Evolutionary conservation across 2,888 invertebrate species (phyloP), one percentile per base, ranked within the genome.

Genomic region (Acronicta leporina): DNA sequence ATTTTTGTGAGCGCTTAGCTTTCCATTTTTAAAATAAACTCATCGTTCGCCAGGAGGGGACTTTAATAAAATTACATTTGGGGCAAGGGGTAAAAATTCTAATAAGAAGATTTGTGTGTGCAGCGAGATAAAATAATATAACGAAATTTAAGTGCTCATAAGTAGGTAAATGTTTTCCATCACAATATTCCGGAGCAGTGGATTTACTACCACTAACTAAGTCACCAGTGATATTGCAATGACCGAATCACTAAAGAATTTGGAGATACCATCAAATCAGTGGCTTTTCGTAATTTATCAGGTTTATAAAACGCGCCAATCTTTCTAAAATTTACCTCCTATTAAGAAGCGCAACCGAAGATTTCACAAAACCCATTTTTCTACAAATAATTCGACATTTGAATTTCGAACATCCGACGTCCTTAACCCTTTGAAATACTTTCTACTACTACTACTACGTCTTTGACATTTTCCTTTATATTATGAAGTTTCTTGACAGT

Each of bases 11-110:
- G 85, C 81, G 84, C 84, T 85, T 85, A 70, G 87, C 88, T 90
- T 90, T 89, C 88, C 90, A 89, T 91, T 92, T 93, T 93, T 92
- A 84, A 92, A 92, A 92, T 92, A 92, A 91, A 91, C 91, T 71
- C 63, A 57, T 69, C 69, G 44, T 82, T 81, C 73, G 73, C 75
- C 79, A 76, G 79, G 77, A 83, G 88, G 90, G 90, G 87, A 84
- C 71, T 80, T 77, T 90, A 90, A 91, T 88, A 87, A 87, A 89
- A 90, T 92, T 89, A 89, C 82, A 76, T 63, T 68, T 64, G 43
- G 65, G 56, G 56, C 16, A 61, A 67, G 64, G 67, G 75, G 55
- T 63, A 56, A 69, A 68, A 66, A 59, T 46, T 68, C 51, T 56
- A 63, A 72, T 64, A 62, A 55, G 59, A 52, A 50, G 57, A 56